phyloP scores from a whole-genome alignment of 2,113 vertebrate species.

The Orycteropus afer region DNA sequence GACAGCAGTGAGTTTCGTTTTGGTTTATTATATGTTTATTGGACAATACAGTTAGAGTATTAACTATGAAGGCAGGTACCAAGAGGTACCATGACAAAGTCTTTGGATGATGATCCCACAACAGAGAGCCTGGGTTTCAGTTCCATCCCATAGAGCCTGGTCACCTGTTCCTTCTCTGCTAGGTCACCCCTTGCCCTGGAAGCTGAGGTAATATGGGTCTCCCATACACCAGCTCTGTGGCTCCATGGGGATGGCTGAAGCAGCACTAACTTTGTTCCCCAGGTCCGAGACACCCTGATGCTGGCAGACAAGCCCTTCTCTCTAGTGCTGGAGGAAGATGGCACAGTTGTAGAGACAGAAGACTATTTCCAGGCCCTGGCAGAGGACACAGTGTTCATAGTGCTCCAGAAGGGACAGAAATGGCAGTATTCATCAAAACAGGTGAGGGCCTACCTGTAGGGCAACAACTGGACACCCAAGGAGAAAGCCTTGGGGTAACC shows the following conservation, averaged over 20 bases:
- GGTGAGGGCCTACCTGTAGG: conserved; percentile 66
- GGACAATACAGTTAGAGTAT: background rate
- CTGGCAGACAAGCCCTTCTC: conserved; percentile 73
- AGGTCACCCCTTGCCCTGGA: background rate
- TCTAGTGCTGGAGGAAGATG: conserved; percentile 95
- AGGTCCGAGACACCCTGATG: conserved; percentile 87
- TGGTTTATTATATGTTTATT: background rate
- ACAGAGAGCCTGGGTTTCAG: background rate
- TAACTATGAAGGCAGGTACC: background rate
- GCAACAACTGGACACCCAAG: background rate
- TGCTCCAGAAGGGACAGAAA: conserved; percentile 89
- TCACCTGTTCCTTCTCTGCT: background rate
- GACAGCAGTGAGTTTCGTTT: too few relatives aligned
- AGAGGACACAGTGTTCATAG: conserved; percentile 90
- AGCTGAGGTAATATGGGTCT: background rate
- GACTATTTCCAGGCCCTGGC: conserved; percentile 92
- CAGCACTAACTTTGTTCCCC: background rate
- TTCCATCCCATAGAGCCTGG: background rate
- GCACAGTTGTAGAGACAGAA: conserved; percentile 93
- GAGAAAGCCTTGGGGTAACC: background rate
- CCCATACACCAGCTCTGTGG: background rate
- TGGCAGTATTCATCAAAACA: conserved; percentile 86
- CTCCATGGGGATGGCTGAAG: background rate
- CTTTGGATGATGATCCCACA: background rate
- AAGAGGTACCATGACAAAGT: background rate